Evolutionary conservation across 1,140 invertebrate genomes (phyloP).

Genomic region (Panulirus ornatus): DNA sequence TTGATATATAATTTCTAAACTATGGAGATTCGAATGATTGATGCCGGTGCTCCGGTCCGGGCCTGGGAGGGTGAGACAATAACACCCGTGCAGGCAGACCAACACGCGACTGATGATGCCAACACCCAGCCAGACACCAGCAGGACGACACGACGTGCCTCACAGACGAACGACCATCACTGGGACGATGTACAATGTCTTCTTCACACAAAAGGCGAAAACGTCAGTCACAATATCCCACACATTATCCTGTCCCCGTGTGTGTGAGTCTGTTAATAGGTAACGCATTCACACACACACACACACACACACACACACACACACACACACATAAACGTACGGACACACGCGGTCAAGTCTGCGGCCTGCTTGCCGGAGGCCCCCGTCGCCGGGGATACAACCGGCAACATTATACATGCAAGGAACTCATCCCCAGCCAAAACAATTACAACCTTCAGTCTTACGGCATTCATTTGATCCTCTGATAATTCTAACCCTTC

Average conservation of each 20-base stretch:
- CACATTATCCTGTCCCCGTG: too few species aligned
- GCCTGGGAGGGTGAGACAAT: neutral
- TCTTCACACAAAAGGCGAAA: too few species aligned
- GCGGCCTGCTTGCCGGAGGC: neutral
- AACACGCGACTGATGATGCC: neutral
- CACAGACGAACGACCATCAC: neutral
- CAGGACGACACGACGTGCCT: neutral
- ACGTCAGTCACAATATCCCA: too few species aligned
- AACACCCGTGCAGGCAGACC: neutral
- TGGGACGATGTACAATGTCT: too few species aligned
- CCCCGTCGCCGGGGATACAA: conserved; percentile 21
- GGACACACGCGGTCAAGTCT: neutral
- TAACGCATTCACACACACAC: conserved; percentile 7
- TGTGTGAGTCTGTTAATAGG: too few species aligned
- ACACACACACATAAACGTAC: conserved; percentile 25
- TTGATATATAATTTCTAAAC: conserved; percentile 45
- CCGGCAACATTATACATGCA: conserved; percentile 58
- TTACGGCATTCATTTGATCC: conserved; percentile 71
- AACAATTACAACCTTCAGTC: conserved; percentile 66
- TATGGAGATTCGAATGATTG: conserved; percentile 32
- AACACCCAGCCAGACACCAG: too few species aligned
- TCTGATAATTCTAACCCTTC: conserved; percentile 61
- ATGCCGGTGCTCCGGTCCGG: conserved; percentile 11
- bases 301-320: conserved; percentile 8
- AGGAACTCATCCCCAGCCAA: conserved; percentile 56